Percentiles rank a stretch among this genome's conserved stretches.
Conservation (phyloP, 64 coral and sea anemone genomes). For the Stichodactyla helianthus region DNA sequence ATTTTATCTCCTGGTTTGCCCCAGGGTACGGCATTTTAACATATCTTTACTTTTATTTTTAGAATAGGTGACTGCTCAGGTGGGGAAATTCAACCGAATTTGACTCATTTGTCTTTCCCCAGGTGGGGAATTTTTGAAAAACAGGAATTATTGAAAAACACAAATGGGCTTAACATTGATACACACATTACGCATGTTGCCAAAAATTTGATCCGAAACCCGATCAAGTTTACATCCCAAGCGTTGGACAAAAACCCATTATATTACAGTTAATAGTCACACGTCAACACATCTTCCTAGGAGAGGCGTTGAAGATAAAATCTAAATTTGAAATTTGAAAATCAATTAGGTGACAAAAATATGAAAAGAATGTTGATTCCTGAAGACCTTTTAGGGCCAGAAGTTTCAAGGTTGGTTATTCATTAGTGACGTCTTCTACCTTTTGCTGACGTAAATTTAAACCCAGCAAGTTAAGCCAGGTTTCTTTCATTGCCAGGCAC, state of each 20-base stretch:
- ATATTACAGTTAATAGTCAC: background rate
- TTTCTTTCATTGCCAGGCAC: no score
- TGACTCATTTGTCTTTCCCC: no score
- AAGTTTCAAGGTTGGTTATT: background rate
- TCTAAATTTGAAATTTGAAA: background rate
- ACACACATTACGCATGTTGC: background rate
- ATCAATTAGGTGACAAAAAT: background rate
- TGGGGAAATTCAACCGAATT: no score
- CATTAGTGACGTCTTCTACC: background rate
- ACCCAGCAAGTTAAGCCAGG: background rate
- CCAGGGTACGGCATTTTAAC: no score
- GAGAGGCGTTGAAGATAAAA: background rate
- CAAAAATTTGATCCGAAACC: background rate
- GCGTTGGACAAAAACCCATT: background rate
- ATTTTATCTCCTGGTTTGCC: no score
- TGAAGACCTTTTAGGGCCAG: background rate
- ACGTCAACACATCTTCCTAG: background rate
- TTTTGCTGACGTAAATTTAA: background rate
- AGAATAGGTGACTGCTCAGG: no score
- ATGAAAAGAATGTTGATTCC: background rate
- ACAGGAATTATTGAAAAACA: no score
- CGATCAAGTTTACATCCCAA: background rate
- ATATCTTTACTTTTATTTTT: no score
- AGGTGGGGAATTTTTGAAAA: no score
- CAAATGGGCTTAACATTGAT: no score